Base-by-base conservation (phyloP, 2,888 invertebrate species). In the Trichopria drosophilae region DNA sequence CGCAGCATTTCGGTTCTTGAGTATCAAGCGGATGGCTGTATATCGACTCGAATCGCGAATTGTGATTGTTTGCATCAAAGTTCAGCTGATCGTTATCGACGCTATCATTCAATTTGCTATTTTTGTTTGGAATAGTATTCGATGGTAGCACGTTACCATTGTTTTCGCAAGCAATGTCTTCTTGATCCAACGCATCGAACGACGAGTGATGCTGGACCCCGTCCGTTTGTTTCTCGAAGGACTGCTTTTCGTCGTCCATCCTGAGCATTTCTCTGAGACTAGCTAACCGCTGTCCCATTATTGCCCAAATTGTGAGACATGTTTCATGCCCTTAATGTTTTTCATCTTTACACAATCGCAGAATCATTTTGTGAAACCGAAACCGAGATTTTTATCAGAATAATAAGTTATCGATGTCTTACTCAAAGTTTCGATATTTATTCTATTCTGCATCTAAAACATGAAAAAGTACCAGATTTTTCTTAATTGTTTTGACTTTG, bases 251-350 rank as follows among this genome's bases (percentile, higher is more conserved):
- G 40, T 65, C 60, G 53, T 72, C 72, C 74, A 74, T 75, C 66
- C 63, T 73, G 60, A 75, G 71, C 53, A 72, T 68, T 61, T 70
- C 69, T 59, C 65, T 68, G 66, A 75, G 73, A 72, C 75, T 75
- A 74, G 75, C 75, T 64, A 75, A 72, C 58, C 64, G 74, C 73
- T 75, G 75, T 71, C 75, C 75, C 75, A 75, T 75, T 64, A 67
- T 73, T 72, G 61, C n/a, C n/a, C n/a, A n/a, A n/a, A n/a, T n/a
- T n/a, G n/a, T n/a, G n/a, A n/a, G n/a, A n/a, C n/a, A n/a, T n/a
- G n/a, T n/a, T n/a, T n/a, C n/a, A n/a, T n/a, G n/a, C n/a, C n/a
- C n/a, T n/a, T n/a, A n/a, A n/a, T n/a, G n/a, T n/a, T n/a, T n/a
- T n/a, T n/a, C n/a, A n/a, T n/a, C n/a, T n/a, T n/a, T n/a, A n/a